phyloP scores from a whole-genome alignment of 1,140 invertebrate genomes.

The Drosophila orena region DNA sequence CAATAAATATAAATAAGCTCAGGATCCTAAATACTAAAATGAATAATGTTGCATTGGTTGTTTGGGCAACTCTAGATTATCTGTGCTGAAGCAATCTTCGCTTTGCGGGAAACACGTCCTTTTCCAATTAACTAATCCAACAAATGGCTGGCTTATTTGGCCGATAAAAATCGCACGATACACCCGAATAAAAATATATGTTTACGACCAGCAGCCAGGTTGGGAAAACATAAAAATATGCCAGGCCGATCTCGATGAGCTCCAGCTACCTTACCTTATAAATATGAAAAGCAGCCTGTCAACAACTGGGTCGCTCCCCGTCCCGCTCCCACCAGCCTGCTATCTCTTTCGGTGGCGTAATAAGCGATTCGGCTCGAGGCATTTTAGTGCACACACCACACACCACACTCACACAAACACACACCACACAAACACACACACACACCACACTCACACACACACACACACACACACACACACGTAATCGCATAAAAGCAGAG shows the following conservation, averaged over 20 bases:
- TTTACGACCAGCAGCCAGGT: conserved; percentile 7
- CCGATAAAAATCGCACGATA: conserved; percentile 16
- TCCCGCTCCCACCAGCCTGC: conserved; percentile 8
- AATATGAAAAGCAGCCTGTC: conserved; percentile 36
- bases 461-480: conserved; percentile 5
- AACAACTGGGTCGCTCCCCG: conserved; percentile 30
- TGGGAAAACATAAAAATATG: background rate
- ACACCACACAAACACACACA: conserved; percentile 24
- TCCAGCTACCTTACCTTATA: background rate
- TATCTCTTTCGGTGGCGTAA: conserved; percentile 54
- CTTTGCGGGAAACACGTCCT: background rate
- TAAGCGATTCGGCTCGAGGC: conserved; percentile 69
- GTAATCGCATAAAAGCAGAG: conserved; percentile 80
- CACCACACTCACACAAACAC: conserved; percentile 3
- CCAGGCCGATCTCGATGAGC: conserved; percentile 2
- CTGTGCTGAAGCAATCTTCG: background rate
- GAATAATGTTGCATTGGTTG: background rate
- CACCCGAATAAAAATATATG: conserved; percentile 9
- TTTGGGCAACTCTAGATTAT: background rate
- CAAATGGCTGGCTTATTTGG: conserved; percentile 9
- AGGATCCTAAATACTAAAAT: background rate
- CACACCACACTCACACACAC: conserved; percentile 3
- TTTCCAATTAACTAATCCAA: conserved; percentile 11
- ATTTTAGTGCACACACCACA: conserved; percentile 63
- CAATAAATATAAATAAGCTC: background rate